Evolutionary conservation across 2,113 vertebrate species (phyloP).

Genomic region (Rana temporaria): DNA sequence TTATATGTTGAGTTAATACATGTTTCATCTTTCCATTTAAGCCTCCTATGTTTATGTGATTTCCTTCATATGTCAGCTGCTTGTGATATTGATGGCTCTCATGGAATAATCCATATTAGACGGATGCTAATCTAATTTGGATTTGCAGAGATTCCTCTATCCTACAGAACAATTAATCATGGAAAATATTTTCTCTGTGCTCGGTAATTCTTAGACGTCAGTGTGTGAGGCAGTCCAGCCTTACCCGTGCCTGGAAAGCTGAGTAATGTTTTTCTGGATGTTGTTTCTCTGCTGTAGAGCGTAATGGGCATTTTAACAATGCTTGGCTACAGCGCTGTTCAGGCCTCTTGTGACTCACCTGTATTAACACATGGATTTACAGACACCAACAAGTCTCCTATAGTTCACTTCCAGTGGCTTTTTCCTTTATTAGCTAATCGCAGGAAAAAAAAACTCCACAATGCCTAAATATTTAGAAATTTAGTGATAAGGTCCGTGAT

Average conservation of each 20-base stretch:
- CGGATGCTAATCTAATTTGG: not conserved
- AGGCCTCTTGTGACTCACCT: constrained; percentile 30
- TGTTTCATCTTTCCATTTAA: not conserved
- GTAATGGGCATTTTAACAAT: not conserved
- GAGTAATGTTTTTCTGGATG: constrained; percentile 23
- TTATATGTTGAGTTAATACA: not conserved
- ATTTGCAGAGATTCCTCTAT: not conserved
- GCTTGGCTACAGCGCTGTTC: constrained; percentile 4
- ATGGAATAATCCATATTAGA: not conserved
- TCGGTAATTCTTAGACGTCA: constrained; percentile 9
- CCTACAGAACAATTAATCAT: not conserved
- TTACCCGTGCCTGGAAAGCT: constrained; percentile 24
- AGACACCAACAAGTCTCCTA: not conserved
- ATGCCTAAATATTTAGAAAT: not conserved
- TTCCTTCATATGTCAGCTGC: not conserved
- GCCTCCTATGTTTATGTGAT: not conserved
- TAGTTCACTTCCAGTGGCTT: not conserved
- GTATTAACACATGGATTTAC: constrained; percentile 5
- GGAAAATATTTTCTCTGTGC: not conserved
- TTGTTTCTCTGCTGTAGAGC: not conserved
- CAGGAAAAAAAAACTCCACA: not conserved
- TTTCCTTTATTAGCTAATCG: constrained; percentile 3
- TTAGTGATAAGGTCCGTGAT: not conserved
- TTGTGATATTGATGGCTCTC: not conserved
- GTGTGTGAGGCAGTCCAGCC: not conserved